Conservation (phyloP, 2,888 invertebrate genomes). For the Metellina segmentata region DNA sequence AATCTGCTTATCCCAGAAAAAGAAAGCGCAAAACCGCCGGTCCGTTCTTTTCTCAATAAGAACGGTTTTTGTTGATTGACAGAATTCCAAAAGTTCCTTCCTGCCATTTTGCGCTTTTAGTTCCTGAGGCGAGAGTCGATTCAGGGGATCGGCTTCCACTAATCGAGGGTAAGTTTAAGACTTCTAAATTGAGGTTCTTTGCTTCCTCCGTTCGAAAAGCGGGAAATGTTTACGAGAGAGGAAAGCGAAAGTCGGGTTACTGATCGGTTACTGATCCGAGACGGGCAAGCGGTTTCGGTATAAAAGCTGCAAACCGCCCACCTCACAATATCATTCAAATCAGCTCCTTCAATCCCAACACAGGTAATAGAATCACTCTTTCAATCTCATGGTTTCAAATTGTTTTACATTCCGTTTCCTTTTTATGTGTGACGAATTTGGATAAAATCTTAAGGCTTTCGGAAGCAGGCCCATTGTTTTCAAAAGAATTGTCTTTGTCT, state of each 20-base stretch:
- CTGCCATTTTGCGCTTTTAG: background rate
- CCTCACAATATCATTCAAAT: background rate
- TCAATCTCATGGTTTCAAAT: background rate
- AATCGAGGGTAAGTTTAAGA: too few species aligned
- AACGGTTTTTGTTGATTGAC: too few species aligned
- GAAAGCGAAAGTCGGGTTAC: constrained; percentile 34
- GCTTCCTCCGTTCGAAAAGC: background rate
- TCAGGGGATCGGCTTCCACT: background rate
- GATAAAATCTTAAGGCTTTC: too few species aligned
- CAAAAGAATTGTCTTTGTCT: too few species aligned
- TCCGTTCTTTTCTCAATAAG: too few species aligned
- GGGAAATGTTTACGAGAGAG: constrained; percentile 12
- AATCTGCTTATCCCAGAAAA: background rate
- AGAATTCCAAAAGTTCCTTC: too few species aligned
- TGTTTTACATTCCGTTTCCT: background rate
- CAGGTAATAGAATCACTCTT: constrained; percentile 10
- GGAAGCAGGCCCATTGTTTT: too few species aligned
- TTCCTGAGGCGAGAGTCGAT: background rate
- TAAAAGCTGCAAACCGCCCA: constrained; percentile 24
- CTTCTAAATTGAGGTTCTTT: background rate
- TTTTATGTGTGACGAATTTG: too few species aligned
- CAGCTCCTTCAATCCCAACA: background rate
- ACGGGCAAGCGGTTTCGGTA: constrained; percentile 37
- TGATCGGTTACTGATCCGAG: constrained; percentile 63
- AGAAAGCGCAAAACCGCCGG: constrained; percentile 16